Evolutionary conservation across 2,888 invertebrate species (phyloP), one percentile per base, ranked within the genome.

Genomic region (Meta bourneti): DNA sequence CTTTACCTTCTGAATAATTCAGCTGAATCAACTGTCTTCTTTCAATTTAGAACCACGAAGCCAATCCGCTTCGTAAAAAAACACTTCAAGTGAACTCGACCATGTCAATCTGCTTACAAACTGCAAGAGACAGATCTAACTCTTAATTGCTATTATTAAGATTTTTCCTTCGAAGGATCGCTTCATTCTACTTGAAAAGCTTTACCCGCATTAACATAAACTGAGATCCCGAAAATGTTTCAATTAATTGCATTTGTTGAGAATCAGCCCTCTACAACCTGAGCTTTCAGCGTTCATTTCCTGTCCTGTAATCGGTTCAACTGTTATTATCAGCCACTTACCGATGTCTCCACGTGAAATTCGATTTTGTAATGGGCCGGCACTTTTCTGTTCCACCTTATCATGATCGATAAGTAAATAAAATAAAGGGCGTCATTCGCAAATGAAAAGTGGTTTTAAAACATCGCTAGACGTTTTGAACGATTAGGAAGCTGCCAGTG

Each of bases 351-450:
- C 71, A 19, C 74, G 52, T 75, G 70, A 69, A 82, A 82, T 82
- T 89, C 89, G 89, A 89, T 89, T 89, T 81, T 77, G 70, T 77
- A 89, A 82, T 74, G 69, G 81, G 54, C 19, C 48, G 89, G 20
- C 72, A 20, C 78, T 69, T 88, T 77, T 34, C 69, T 54, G 69
- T 51, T 54, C 72, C 72, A 51, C 83, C 83, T 83, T 82, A 81
- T 82, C 82, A 61, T 69, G 70, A 82, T 82, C 89, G 75, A 89
- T 82, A 82, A 81, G 69, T 77, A 89, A 89, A 89, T 89, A 80
- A 81, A 88, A 88, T 88, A 80, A 88, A 75, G 72, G 20, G 77
- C 70, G 20, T 71, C 81, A 61, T 81, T 82, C 69, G 34, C 19
- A 9, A 74, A 54, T 34, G 69, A 79, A 70, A 86, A 86, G 81